Evolutionary conservation across 2,888 invertebrate genomes (phyloP).

Genomic region (Sarcophaga rosellei): DNA sequence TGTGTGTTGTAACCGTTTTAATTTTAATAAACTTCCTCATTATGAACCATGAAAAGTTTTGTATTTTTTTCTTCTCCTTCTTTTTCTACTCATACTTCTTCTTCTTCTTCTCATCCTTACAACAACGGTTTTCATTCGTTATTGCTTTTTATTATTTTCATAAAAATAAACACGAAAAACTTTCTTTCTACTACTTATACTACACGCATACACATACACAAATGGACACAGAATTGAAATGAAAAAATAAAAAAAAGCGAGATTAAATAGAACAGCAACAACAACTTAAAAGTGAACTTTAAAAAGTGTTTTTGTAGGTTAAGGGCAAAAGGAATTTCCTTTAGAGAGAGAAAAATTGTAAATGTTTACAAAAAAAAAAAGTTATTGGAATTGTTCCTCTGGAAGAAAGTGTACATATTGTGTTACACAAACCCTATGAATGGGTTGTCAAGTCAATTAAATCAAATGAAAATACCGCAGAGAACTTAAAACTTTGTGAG

Average conservation of each 20-base stretch:
- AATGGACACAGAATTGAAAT: neutral
- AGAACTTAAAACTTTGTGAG: no score
- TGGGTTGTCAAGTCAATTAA: no score
- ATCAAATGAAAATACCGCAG: no score
- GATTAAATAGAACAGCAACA: neutral
- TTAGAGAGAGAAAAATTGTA: neutral
- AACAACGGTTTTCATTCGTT: neutral
- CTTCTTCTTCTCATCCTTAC: no score
- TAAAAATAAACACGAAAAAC: neutral
- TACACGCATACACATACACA: no score
- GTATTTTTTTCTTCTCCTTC: neutral
- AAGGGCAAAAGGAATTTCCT: neutral
- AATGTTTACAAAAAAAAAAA: neutral
- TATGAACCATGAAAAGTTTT: conserved; percentile 35
- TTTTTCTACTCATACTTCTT: neutral
- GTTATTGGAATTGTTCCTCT: no score
- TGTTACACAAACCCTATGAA: no score
- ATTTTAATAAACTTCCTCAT: conserved; percentile 65
- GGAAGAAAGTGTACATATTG: no score
- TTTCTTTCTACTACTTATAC: no score
- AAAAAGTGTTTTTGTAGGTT: neutral
- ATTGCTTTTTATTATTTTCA: conserved; percentile 2
- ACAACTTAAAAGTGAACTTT: conserved; percentile 13
- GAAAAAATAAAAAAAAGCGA: neutral
- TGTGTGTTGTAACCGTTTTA: conserved; percentile 51